A percentile compares a stretch with the other conserved stretches of the same genome.
Conservation (phyloP, 2,888 invertebrate genomes). For the Dynastes tityus region DNA sequence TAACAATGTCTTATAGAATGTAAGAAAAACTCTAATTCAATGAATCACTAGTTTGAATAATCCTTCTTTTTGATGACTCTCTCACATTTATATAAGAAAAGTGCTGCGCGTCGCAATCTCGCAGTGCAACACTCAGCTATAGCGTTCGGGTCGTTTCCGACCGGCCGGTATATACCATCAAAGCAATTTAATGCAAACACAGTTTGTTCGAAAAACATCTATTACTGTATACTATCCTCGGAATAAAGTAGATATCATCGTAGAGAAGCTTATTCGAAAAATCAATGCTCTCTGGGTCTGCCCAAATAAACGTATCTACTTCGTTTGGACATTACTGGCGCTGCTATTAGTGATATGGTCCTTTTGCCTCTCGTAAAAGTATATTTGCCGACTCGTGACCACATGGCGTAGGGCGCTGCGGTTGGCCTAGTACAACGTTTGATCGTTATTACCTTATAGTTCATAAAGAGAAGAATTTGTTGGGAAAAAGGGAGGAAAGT, state of each 20-base stretch:
- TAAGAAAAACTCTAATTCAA: no score
- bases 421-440: background rate
- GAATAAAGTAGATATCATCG: background rate
- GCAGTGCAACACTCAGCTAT: no score
- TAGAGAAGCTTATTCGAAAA: background rate
- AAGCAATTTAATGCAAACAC: no score
- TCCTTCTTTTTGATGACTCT: no score
- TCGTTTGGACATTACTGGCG: constrained; percentile 19
- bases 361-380: constrained; percentile 19
- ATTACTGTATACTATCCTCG: background rate
- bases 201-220: no score
- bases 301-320: background rate
- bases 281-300: background rate
- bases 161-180: no score
- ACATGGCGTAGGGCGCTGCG: background rate
- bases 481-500: background rate
- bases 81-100: no score
- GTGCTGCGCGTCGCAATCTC: no score
- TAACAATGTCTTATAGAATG: no score
- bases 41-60: no score
- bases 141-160: no score
- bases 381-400: background rate
- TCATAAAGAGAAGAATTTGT: background rate
- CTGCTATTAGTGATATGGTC: constrained; percentile 25
- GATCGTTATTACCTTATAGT: background rate